Evolutionary conservation across 2,888 invertebrate species (phyloP), one percentile per base, ranked within the genome.

Genomic region (Chromoteleia sp.): DNA sequence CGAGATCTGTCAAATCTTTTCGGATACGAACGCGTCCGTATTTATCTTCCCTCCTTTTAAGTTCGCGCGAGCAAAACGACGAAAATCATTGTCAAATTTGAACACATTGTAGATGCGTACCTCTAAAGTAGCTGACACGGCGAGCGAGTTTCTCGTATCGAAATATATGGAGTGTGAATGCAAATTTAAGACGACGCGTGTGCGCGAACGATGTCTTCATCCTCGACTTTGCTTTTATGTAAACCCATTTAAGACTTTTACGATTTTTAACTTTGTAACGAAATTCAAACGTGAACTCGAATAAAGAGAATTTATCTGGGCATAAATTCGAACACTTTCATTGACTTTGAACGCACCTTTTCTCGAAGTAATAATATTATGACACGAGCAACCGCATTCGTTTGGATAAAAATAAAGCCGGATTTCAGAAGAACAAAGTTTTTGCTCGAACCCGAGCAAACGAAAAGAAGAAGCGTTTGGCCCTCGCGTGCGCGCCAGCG

Each of bases 151-250:
- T 19, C 61, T 17, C 56, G 56, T 50, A 56, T 73, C 52, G 33
- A 45, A 71, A 71, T 54, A 63, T 74, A 63, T 56, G 48, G 39
- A 41, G 48, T 39, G 56, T 6, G 63, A 74, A 74, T 41, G 74
- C 65, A 67, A 58, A 75, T 75, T 63, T 65, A 74, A 74, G 65
- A 58, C 41, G 33, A 29, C 63, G 65, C 65, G 52, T 39, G 74
- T 45, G 74, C 63, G 63, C 74, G 15, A 36, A 59, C 59, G 71
- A 25, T 19, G 48, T 45, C 63, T 65, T 65, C 63, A 50, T 65
- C 63, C 63, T 36, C 43, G 58, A n/a, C 36, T n/a, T 14, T 63
- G 54, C 67, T 61, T 73, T 73, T 36, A 41, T 52, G 41, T 25
- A 61, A 61, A 63, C 21, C 56, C 56, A 56, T 58, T 71, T 50